Evolutionary conservation across 2,888 invertebrate species (phyloP), one percentile per base, ranked within the genome.

Genomic region (Eumerus sabulonum): DNA sequence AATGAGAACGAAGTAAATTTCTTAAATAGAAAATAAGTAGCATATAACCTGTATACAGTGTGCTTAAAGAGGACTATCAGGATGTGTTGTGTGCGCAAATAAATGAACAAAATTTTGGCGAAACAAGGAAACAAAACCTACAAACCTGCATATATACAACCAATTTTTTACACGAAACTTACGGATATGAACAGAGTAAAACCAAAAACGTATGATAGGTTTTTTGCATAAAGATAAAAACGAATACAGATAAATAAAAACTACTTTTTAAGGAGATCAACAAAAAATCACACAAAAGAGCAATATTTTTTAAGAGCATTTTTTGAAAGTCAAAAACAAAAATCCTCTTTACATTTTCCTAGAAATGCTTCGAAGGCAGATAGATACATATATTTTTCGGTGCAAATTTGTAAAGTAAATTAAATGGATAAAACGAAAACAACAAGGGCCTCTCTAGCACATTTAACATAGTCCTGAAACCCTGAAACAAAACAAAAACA

Each of bases 31-130:
- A 47, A 59, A 53, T 13, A 38, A 63, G 11, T 40, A 40, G 12
- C 11, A 9, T 40, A 36, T 64, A 57, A 67, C 45, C 62, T 72
- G 67, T 77, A n/a, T n/a, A 72, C 72, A 72, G 63, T 68, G 77
- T 77, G 77, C 77, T 77, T 77, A 63, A 67, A 42, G 72, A 27
- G 3, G 27, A 77, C 77, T 62, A 77, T 72, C 72, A 68, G 77
- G 77, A 77, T 51, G 72, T 77, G 67, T 72, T 77, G 67, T 72
- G 62, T 72, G 63, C 67, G 66, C 63, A 42, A 12, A 51, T n/a
- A 56, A n/a, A n/a, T n/a, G n/a, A n/a, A 54, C n/a, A n/a, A n/a
- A n/a, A n/a, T n/a, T n/a, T n/a, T n/a, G n/a, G 13, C 16, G 50
- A 47, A 70, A 59, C 14, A 18, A 47, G 47, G 17, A 16, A 16